Evolutionary conservation across 2,797 vertebrate species (phyloP), one percentile per base, ranked within the genome.

Genomic region (Toxotes lorentzi): DNA sequence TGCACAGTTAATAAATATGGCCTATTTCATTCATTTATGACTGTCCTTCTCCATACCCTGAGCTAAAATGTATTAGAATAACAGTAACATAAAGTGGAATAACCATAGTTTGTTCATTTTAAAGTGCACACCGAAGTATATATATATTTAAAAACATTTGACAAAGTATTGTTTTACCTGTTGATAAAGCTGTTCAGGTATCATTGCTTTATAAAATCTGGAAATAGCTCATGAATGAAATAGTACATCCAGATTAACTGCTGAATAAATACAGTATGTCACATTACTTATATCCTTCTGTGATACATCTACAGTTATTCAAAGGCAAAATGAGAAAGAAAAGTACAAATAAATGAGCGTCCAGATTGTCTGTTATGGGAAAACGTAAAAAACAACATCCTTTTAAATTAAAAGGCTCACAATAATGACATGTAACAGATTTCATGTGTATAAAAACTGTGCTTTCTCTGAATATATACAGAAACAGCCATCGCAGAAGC

Each of bases 171-270:
- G 53, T 75, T 75, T 68, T 27, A 83, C 70, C 78, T 82, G 88
- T 59, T 76, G 41, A 75, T 67, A 38, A 74, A 73, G 70, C 82
- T 72, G 59, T 61, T 77, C 71, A 63, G 73, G 81, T 77, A 24
- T 82, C 51, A 53, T 72, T 81, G 82, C 78, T 86, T 81, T 74
- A 60, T 65, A 80, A 81, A 84, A 78, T 86, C 82, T 87, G 81
- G 53, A 81, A 85, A 82, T 77, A 81, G 73, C 75, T 86, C 82
- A 83, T 82, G 89, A 87, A 92, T 92, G 88, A 92, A 93, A 88
- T 87, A 86, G 89, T 72, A 81, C 83, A 86, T 92, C 69, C 80
- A 79, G 78, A 91, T 87, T 78, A 91, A 89, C 89, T 82, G 86
- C 59, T 68, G 79, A 73, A 80, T 81, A 82, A 85, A 87, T 73